Conservation (phyloP, 2,797 vertebrate genomes). For the Centroberyx gerrardi region DNA sequence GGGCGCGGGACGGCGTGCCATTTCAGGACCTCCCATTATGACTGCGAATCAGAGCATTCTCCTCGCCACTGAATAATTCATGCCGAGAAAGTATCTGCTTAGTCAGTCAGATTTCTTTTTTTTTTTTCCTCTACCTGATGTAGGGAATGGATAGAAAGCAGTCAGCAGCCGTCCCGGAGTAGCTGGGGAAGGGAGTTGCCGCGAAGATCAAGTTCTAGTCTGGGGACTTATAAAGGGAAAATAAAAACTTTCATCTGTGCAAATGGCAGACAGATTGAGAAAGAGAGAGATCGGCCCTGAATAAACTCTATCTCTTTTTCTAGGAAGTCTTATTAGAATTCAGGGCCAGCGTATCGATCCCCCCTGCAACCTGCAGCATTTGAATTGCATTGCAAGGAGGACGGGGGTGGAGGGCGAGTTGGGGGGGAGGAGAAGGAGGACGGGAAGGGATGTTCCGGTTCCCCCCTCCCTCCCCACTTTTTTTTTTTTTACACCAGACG, state of each 20-base stretch:
- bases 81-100: constrained; percentile 77
- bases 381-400: constrained; percentile 58
- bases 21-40: constrained; percentile 82
- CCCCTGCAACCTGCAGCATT: constrained; percentile 42
- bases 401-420: constrained; percentile 33
- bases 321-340: constrained; percentile 47
- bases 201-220: constrained; percentile 37
- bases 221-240: constrained; percentile 38
- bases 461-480: background rate
- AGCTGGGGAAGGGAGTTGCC: constrained; percentile 29
- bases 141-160: constrained; percentile 51
- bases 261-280: constrained; percentile 48
- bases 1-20: constrained; percentile 47
- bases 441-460: constrained; percentile 39
- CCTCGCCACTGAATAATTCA: constrained; percentile 79
- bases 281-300: constrained; percentile 28
- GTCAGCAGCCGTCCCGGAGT: constrained; percentile 38
- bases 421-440: background rate
- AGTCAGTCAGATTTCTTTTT: constrained; percentile 62
- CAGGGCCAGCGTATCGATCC: constrained; percentile 32
- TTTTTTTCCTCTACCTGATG: constrained; percentile 51
- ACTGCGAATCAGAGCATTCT: constrained; percentile 77
- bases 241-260: constrained; percentile 57
- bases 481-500: constrained; percentile 70
- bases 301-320: constrained; percentile 17